Evolutionary conservation across 1,140 invertebrate genomes (phyloP).

Genomic region (Diuraphis noxia): DNA sequence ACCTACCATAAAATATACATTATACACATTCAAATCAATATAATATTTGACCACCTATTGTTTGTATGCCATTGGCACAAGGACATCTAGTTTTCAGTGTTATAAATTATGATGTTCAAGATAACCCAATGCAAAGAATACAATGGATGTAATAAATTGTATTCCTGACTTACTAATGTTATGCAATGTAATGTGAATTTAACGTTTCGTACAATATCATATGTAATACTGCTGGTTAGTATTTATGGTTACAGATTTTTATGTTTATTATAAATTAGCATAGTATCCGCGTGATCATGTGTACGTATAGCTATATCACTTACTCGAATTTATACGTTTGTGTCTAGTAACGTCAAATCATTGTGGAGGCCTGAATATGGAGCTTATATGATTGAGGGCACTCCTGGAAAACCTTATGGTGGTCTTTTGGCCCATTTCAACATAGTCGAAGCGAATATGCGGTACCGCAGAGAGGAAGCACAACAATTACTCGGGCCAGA

Average conservation of each 20-base stretch:
- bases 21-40: slow-evolving; percentile 9
- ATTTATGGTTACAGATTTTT: not conserved
- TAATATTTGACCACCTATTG: not conserved
- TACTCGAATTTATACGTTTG: not conserved
- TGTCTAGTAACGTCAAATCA: slow-evolving; percentile 73
- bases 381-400: slow-evolving; percentile 99
- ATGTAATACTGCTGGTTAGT: not conserved
- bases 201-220: not conserved
- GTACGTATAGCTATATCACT: not conserved
- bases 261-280: not conserved
- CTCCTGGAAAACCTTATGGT: slow-evolving; percentile 93
- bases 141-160: not conserved
- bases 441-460: slow-evolving; percentile 97
- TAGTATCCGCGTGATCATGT: not conserved
- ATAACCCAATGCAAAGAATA: not conserved
- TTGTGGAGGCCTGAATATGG: slow-evolving; percentile 98
- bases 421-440: slow-evolving; percentile 95
- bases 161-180: not conserved
- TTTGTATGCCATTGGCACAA: not conserved
- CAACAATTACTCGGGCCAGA: slow-evolving; percentile 73
- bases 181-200: not conserved
- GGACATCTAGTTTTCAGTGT: not conserved
- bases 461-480: slow-evolving; percentile 83
- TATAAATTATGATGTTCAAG: not conserved
- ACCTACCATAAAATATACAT: not conserved